These are phyloP conservation scores for Mycalesis mineus DNA, from an alignment of 2,888 invertebrate species.

Conservation along the genomic window DNA sequence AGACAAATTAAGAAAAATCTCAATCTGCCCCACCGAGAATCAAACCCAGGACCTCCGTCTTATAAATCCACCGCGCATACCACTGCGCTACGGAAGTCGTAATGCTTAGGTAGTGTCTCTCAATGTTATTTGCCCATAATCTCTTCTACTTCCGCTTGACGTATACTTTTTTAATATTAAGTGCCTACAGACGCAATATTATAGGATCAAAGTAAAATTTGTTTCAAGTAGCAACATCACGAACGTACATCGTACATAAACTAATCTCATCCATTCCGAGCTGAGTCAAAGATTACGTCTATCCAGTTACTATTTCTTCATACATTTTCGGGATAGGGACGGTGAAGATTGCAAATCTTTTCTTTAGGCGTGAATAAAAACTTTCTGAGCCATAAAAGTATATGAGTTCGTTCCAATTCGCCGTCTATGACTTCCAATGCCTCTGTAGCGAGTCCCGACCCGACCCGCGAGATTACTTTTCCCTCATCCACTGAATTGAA, in stretches of 20 bases:
- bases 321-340: slow-evolving; percentile 33
- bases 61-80: too few relatives aligned
- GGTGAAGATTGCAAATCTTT: slow-evolving; percentile 61
- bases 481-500: slow-evolving; percentile 75
- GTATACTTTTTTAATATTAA: too few relatives aligned
- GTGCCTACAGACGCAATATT: too few relatives aligned
- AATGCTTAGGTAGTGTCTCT: too few relatives aligned
- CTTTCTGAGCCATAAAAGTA: slow-evolving; percentile 72
- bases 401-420: slow-evolving; percentile 76
- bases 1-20: too few relatives aligned
- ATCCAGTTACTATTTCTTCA: slow-evolving; percentile 3
- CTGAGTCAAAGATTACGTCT: background rate
- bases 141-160: too few relatives aligned
- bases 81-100: too few relatives aligned
- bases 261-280: slow-evolving; percentile 5
- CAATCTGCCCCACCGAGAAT: too few relatives aligned
- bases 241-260: background rate
- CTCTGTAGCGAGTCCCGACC: slow-evolving; percentile 69
- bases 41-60: too few relatives aligned
- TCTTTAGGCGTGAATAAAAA: slow-evolving; percentile 70
- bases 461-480: slow-evolving; percentile 72
- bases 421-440: slow-evolving; percentile 71
- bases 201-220: background rate
- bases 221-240: background rate
- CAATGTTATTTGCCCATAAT: too few relatives aligned